Base-by-base conservation (phyloP, 2,888 invertebrate genomes). In the Pristionchus exspectatus region DNA sequence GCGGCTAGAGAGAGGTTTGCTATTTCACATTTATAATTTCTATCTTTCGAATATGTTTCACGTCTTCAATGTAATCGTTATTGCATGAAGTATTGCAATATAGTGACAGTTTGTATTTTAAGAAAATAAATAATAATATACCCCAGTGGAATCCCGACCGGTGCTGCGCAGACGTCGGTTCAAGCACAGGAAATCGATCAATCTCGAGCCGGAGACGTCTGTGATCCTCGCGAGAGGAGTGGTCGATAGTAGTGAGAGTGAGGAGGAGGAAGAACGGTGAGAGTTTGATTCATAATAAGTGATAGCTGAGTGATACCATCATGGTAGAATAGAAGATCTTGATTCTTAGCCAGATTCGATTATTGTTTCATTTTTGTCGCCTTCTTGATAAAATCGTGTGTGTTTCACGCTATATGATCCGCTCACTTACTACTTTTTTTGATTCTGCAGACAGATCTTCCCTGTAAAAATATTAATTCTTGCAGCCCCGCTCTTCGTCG, bases 101-200 rank as follows among this genome's bases (percentile, higher is more conserved):
- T n/a, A 63, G 7, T 4, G 2, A 9, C 30, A 30, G 69, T 3
- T 14, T 69, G 24, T 66, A 12, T 5, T 7, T 2, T 21, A n/a
- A n/a, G 9, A 69, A 2, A 24, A 27, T 30, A 5, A 21, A 30
- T 44, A 2, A 50, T 50, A 50, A 50, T 50, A 27, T 44, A 44
- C 21, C 30, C 1, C 84, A 85, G 84, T 63, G n/a, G 87, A 87
- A 30, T 69, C 87, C 50, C 87, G 87, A n/a, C 87, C 87, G 12
- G 87, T 87, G 10, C 44, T 87, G 12, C 87, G 87, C 16, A 18
- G 87, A 33, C 87, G 87, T 69, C 69, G 38, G 0, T 69, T 69
- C 69, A 63, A 87, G 44, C 87, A 87, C 87, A 72, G 87, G 33
- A 88, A 88, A 24, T 74, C 56, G 33, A 50, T 88, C 54, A 88